Percentiles rank a stretch among this genome's conserved stretches.
These are phyloP conservation scores for Oreotrochilus melanogaster DNA, from an alignment of 2,113 vertebrate genomes.

Conservation along the genomic window DNA sequence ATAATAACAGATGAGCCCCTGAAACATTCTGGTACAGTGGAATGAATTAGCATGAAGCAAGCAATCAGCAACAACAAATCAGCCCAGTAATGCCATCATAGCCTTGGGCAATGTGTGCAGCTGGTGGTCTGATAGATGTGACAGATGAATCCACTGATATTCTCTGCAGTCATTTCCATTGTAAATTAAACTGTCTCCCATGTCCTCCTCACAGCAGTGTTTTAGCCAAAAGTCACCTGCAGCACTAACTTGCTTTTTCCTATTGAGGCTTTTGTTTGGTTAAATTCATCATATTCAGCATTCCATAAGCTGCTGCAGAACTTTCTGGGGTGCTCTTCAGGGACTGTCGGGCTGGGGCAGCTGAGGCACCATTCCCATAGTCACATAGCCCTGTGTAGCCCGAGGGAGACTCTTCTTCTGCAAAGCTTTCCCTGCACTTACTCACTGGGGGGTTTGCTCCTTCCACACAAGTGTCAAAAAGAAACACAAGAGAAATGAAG, in stretches of 20 bases:
- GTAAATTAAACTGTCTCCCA: neutral
- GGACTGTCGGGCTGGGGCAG: neutral
- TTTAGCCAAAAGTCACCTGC: slow-evolving; percentile 2
- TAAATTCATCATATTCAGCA: too few species aligned
- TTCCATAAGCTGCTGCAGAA: neutral
- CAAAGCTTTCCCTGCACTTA: accelerated
- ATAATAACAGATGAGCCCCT: slow-evolving; percentile 55
- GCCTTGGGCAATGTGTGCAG: slow-evolving; percentile 13
- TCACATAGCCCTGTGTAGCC: neutral
- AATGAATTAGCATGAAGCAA: slow-evolving; percentile 47
- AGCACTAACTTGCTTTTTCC: neutral
- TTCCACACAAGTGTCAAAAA: neutral
- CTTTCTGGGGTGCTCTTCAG: neutral
- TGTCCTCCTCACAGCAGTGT: neutral
- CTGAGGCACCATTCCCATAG: accelerated
- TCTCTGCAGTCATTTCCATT: slow-evolving; percentile 13
- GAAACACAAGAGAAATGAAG: neutral
- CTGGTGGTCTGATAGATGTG: slow-evolving; percentile 55
- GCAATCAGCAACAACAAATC: slow-evolving; percentile 39
- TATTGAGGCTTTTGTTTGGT: neutral
- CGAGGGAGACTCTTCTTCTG: neutral
- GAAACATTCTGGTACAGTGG: neutral
- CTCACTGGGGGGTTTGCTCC: accelerated
- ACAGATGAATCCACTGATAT: neutral
- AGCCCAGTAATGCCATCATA: neutral